A percentile compares a stretch with the other conserved stretches of the same genome.
phyloP scores from a whole-genome alignment of 1,140 invertebrate species.

The Chironomus striatipennis region DNA sequence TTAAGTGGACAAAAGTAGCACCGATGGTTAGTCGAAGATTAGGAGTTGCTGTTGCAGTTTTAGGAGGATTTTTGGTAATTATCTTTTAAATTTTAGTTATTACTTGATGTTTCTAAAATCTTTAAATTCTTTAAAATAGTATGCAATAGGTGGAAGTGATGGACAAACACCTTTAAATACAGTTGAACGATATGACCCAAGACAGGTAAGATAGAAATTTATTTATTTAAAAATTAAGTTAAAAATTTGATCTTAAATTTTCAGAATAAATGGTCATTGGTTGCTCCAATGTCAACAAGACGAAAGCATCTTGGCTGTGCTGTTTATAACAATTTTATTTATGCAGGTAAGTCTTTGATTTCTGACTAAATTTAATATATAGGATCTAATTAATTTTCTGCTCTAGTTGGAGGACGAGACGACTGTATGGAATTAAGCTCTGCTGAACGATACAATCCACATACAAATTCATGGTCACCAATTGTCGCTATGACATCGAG shows the following conservation, averaged over 20 bases:
- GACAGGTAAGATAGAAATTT: constrained; percentile 41
- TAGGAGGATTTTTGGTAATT: constrained; percentile 74
- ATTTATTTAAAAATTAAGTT: too few relatives aligned
- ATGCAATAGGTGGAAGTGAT: constrained; percentile 96
- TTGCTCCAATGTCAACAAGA: constrained; percentile 93
- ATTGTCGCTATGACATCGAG: constrained; percentile 98
- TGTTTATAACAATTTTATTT: constrained; percentile 97
- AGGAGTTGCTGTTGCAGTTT: constrained; percentile 94
- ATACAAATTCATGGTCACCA: constrained; percentile 93
- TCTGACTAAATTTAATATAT: too few relatives aligned
- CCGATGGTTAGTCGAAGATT: constrained; percentile 93
- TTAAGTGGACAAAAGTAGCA: constrained; percentile 76
- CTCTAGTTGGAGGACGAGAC: constrained; percentile 78
- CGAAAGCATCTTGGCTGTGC: constrained; percentile 97
- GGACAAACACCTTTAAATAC: constrained; percentile 94
- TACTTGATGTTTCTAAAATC: not conserved
- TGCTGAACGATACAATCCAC: constrained; percentile 94
- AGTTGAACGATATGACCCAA: constrained; percentile 90
- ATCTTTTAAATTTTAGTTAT: not conserved
- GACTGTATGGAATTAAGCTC: constrained; percentile 95
- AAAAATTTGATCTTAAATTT: too few relatives aligned
- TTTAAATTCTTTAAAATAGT: constrained; percentile 39
- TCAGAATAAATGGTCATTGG: constrained; percentile 89
- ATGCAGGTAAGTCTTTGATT: constrained; percentile 57
- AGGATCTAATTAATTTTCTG: too few relatives aligned